These are phyloP conservation scores for Drosophila nigricruria DNA, from an alignment of 2,888 invertebrate genomes.

Conservation along the genomic window DNA sequence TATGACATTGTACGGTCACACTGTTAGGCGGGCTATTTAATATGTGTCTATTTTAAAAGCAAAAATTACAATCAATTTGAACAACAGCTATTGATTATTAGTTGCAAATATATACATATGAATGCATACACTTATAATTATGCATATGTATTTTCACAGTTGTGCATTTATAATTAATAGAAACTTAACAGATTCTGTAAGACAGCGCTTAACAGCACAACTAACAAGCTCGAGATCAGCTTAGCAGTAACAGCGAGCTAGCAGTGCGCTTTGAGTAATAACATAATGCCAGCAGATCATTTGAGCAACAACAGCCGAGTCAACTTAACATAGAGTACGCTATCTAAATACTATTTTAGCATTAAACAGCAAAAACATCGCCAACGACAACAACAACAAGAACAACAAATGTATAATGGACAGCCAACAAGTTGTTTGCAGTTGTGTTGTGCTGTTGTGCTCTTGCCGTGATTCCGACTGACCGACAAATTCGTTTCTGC, in stretches of 20 bases:
- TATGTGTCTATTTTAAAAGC: background rate
- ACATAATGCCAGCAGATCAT: slow-evolving; percentile 25
- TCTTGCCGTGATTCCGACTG: slow-evolving; percentile 32
- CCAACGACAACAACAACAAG: slow-evolving; percentile 4
- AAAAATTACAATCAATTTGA: background rate
- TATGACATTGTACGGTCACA: background rate
- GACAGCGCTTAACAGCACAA: background rate
- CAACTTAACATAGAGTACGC: slow-evolving; percentile 1
- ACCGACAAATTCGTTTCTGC: slow-evolving; percentile 28
- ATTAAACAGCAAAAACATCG: slow-evolving; percentile 12
- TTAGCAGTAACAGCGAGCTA: slow-evolving; percentile 3
- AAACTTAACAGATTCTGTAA: background rate
- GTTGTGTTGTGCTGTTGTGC: slow-evolving; percentile 32
- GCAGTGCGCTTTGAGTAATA: slow-evolving; percentile 21
- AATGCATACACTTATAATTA: background rate
- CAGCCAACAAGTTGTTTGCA: slow-evolving; percentile 40
- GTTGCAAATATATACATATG: background rate
- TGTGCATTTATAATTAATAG: background rate
- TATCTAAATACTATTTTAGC: slow-evolving; percentile 9
- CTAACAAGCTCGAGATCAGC: slow-evolving; percentile 2
- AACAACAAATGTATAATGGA: slow-evolving; percentile 16
- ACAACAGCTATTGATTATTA: background rate
- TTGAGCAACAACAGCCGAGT: slow-evolving; percentile 29
- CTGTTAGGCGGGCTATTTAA: background rate
- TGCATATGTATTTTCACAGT: background rate